phyloP scores from a whole-genome alignment of 2,888 invertebrate species.

The Andrena praecox region DNA sequence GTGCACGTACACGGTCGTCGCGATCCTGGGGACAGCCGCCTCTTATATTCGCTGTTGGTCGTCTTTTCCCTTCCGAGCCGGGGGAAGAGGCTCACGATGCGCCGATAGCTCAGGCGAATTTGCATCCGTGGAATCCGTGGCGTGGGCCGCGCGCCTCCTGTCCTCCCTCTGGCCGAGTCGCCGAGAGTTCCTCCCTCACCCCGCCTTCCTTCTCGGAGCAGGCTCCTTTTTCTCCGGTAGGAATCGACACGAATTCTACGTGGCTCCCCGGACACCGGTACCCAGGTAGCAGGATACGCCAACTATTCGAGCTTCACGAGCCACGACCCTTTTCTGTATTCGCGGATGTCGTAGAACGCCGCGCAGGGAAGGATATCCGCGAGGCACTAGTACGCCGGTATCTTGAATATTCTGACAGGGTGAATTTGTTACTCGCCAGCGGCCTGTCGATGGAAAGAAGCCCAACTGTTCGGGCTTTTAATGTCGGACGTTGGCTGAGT shows the following conservation, averaged over 20 bases:
- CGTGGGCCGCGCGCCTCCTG: slow-evolving; percentile 75
- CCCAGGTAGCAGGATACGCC: slow-evolving; percentile 57
- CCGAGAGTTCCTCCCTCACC: slow-evolving; percentile 19
- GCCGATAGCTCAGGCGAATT: slow-evolving; percentile 83
- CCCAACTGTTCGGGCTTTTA: not conserved
- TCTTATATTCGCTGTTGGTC: slow-evolving; percentile 67
- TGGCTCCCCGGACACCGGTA: slow-evolving; percentile 45
- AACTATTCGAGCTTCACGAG: slow-evolving; percentile 49
- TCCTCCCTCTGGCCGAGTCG: slow-evolving; percentile 26
- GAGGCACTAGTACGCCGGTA: not conserved
- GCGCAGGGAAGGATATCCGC: not conserved
- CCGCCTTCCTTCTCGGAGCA: not conserved
- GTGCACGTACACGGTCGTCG: slow-evolving; percentile 40
- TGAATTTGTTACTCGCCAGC: not conserved
- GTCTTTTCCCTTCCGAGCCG: slow-evolving; percentile 54
- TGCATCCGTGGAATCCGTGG: slow-evolving; percentile 84
- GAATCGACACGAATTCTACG: slow-evolving; percentile 65
- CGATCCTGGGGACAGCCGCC: slow-evolving; percentile 52
- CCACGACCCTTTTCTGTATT: slow-evolving; percentile 40
- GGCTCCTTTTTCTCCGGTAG: slow-evolving; percentile 28
- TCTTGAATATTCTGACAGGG: not conserved
- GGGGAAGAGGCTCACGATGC: slow-evolving; percentile 80
- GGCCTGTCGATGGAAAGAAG: not conserved
- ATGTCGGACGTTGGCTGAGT: not conserved
- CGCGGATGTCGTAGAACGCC: slow-evolving; percentile 5